phyloP scores from a whole-genome alignment of 92 coral and sea anemone genomes.

The Bergia puertoricense region DNA sequence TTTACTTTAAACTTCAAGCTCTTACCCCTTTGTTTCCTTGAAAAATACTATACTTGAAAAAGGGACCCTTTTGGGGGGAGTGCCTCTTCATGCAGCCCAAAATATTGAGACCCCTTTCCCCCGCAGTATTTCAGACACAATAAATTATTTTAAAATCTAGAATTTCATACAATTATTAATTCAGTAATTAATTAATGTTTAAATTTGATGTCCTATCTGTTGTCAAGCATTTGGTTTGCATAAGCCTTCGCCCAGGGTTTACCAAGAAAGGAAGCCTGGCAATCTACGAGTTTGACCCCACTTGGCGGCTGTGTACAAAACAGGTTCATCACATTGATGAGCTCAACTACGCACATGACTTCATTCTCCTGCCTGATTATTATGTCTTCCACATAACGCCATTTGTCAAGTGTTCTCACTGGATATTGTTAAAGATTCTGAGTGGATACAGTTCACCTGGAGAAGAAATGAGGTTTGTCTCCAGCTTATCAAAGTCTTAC shows the following conservation, averaged over 20 bases:
- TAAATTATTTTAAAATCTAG: too few relatives aligned
- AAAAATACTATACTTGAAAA: too few relatives aligned
- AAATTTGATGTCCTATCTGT: conserved; percentile 19
- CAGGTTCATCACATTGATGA: conserved; percentile 75
- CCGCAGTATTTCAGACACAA: too few relatives aligned
- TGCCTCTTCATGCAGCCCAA: too few relatives aligned
- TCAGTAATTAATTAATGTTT: too few relatives aligned
- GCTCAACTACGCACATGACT: conserved; percentile 82
- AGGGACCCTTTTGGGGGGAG: too few relatives aligned
- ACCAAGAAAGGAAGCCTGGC: conserved; percentile 59
- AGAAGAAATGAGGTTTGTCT: conserved; percentile 60
- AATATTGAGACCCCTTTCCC: too few relatives aligned
- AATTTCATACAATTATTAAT: too few relatives aligned
- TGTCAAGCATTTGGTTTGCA: conserved; percentile 72
- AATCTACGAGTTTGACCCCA: conserved; percentile 71
- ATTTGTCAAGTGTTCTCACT: conserved; percentile 66
- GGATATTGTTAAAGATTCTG: conserved; percentile 55
- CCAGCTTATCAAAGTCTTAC: neutral
- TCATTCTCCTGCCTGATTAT: conserved; percentile 76
- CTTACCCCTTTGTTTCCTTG: too few relatives aligned
- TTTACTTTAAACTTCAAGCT: too few relatives aligned
- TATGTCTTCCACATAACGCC: conserved; percentile 87
- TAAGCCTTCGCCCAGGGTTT: conserved; percentile 75
- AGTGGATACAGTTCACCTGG: conserved; percentile 70
- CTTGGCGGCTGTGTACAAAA: conserved; percentile 70